Conservation (phyloP, 2,888 invertebrate genomes). For the Drosophila paracracens region DNA sequence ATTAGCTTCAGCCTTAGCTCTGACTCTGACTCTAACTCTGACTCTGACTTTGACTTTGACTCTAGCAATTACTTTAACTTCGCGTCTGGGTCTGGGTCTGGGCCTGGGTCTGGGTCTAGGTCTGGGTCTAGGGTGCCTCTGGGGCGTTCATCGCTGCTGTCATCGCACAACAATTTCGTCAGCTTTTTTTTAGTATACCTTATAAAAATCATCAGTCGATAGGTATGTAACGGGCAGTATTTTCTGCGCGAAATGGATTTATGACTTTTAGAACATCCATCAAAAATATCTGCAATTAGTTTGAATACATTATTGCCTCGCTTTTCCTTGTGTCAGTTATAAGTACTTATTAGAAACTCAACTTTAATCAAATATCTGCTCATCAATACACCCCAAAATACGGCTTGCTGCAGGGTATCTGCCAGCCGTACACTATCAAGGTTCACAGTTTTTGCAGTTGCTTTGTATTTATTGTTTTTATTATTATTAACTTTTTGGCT, state of each 20-base stretch:
- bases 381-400: not conserved
- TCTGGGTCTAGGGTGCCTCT: constrained; percentile 41
- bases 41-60: constrained; percentile 11
- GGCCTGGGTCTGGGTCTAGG: not conserved
- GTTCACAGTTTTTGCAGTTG: constrained; percentile 7
- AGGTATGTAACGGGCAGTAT: not conserved
- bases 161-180: constrained; percentile 77
- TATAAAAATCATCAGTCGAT: not conserved
- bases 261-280: not conserved
- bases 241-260: not conserved
- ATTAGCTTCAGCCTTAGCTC: constrained; percentile 15
- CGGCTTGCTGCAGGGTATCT: not conserved
- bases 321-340: not conserved
- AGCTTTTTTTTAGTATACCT: constrained; percentile 26
- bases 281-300: not conserved
- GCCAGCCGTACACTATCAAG: not conserved
- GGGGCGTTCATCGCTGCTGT: constrained; percentile 64
- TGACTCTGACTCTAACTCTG: not conserved
- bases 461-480: constrained; percentile 62
- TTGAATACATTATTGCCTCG: not conserved
- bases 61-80: constrained; percentile 6
- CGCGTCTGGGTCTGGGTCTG: not conserved
- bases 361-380: not conserved
- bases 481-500: constrained; percentile 57
- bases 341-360: not conserved